These are phyloP conservation scores for Prolemur simus DNA, from an alignment of 2,113 vertebrate genomes.

Conservation along the genomic window DNA sequence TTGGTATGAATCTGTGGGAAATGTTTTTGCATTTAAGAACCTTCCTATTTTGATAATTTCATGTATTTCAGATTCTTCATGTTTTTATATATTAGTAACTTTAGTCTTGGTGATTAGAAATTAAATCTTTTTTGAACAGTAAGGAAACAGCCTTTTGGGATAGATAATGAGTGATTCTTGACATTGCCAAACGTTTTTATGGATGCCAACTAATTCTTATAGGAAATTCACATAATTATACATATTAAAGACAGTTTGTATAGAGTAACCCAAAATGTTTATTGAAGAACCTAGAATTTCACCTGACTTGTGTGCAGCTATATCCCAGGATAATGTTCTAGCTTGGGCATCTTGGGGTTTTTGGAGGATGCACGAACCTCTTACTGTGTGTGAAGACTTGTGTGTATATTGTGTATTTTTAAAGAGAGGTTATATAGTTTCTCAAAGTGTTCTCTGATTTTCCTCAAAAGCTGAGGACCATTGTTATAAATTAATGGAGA, in stretches of 20 bases:
- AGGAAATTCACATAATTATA: background rate
- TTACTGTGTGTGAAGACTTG: background rate
- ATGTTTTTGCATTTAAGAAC: background rate
- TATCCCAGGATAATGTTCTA: background rate
- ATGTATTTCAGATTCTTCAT: background rate
- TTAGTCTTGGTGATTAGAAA: background rate
- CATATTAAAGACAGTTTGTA: background rate
- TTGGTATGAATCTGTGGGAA: background rate
- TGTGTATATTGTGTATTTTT: background rate
- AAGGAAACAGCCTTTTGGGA: background rate
- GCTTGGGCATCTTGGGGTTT: background rate
- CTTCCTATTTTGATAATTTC: background rate
- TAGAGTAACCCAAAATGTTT: background rate
- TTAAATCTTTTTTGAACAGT: background rate
- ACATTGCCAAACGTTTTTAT: background rate
- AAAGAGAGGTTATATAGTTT: background rate
- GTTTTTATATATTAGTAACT: conserved; percentile 1
- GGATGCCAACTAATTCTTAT: background rate
- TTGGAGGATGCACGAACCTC: background rate
- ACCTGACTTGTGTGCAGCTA: background rate
- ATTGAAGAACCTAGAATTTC: background rate
- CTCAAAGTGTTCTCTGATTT: background rate
- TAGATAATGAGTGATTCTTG: background rate
- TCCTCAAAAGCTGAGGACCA: background rate
- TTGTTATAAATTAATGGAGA: background rate